Conservation (phyloP, 92 coral and sea anemone genomes). For the Anthopleura xanthogrammica region DNA sequence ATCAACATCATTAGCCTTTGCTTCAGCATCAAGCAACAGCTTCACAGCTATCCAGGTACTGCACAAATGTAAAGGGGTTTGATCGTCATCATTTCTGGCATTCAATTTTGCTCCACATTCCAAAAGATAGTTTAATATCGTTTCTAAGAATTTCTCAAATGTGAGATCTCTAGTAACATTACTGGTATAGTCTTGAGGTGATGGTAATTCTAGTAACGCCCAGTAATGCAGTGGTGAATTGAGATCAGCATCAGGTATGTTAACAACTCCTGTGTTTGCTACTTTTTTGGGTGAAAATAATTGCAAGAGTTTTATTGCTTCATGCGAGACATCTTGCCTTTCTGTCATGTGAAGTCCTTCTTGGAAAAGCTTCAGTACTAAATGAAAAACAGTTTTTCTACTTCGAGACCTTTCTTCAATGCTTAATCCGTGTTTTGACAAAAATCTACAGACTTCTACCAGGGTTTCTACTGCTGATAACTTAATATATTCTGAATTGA, state of each 20-base stretch:
- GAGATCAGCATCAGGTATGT: not conserved
- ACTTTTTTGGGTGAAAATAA: not conserved
- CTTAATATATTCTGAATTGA: no score
- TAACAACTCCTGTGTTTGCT: not conserved
- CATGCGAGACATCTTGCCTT: not conserved
- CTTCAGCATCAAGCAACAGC: conserved; percentile 32
- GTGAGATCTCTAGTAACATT: not conserved
- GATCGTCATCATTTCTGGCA: conserved; percentile 6
- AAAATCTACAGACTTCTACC: not conserved
- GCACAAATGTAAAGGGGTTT: conserved; percentile 7
- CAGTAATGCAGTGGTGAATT: conserved; percentile 21
- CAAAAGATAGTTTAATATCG: not conserved
- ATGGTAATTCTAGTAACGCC: not conserved
- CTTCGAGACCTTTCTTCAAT: not conserved
- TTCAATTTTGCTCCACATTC: conserved; percentile 6
- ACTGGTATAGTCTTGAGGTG: not conserved
- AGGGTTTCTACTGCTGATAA: not conserved
- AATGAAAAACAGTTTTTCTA: conserved; percentile 18
- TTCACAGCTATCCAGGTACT: conserved; percentile 32
- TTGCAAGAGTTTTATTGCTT: not conserved
- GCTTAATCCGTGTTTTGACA: not conserved
- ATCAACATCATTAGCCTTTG: conserved; percentile 20
- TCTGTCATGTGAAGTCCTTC: not conserved
- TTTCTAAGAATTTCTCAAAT: not conserved
- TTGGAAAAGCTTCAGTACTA: not conserved